phyloP scores from a whole-genome alignment of 2,888 invertebrate genomes.

The Hydrotaea cyrtoneurina region DNA sequence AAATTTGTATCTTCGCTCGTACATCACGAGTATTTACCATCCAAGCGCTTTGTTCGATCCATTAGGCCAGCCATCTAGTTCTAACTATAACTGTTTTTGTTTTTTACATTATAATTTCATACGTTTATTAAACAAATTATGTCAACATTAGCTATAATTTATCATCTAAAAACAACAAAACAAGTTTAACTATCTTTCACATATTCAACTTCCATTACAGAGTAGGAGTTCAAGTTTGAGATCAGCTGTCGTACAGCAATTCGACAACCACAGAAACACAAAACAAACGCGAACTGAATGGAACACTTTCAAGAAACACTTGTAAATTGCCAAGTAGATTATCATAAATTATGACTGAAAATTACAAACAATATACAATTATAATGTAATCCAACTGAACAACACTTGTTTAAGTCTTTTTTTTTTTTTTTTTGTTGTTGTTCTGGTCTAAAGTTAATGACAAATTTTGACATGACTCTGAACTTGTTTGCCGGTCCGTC shows the following conservation, averaged over 20 bases:
- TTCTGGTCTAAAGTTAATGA: slow-evolving; percentile 38
- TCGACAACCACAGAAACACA: slow-evolving; percentile 17
- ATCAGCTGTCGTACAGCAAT: not conserved
- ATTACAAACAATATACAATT: slow-evolving; percentile 21
- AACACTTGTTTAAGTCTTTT: slow-evolving; percentile 24
- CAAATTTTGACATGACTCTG: slow-evolving; percentile 64
- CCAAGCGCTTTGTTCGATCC: not conserved
- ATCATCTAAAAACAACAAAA: slow-evolving; percentile 30
- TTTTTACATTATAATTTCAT: slow-evolving; percentile 2
- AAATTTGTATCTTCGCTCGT: too few species aligned
- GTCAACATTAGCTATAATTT: slow-evolving; percentile 54
- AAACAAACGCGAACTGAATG: not conserved
- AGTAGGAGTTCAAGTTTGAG: slow-evolving; percentile 42
- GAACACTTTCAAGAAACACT: not conserved
- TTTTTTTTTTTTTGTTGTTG: not conserved
- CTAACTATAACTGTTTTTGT: not conserved
- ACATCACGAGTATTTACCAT: not conserved
- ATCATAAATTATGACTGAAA: slow-evolving; percentile 13
- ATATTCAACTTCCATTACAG: not conserved
- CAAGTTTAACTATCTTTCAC: slow-evolving; percentile 40
- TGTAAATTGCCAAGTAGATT: slow-evolving; percentile 12
- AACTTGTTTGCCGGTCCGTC: slow-evolving; percentile 48
- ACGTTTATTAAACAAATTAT: slow-evolving; percentile 58
- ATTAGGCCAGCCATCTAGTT: not conserved
- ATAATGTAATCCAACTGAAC: not conserved